A percentile compares a stretch with the other conserved stretches of the same genome.
phyloP scores from a whole-genome alignment of 2,888 invertebrate genomes.

The Pteria penguin region DNA sequence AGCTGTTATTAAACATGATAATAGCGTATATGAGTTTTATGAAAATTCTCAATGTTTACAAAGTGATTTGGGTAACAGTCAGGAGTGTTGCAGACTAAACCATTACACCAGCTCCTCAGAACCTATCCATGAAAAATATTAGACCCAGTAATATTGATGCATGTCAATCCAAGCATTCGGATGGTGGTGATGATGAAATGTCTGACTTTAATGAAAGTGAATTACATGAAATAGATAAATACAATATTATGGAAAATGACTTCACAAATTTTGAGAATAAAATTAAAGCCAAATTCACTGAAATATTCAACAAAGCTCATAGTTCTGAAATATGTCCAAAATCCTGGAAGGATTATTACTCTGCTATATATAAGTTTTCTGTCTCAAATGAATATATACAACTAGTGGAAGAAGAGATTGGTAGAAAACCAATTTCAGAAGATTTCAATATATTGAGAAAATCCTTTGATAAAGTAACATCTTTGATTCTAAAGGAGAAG shows the following conservation, averaged over 20 bases:
- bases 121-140: too few species aligned
- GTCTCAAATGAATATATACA: background rate
- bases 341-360: background rate
- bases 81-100: background rate
- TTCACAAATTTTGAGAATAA: background rate
- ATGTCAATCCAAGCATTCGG: too few species aligned
- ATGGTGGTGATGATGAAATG: conserved; percentile 5
- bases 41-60: background rate
- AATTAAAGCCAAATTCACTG: background rate
- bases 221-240: background rate
- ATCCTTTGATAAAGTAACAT: background rate
- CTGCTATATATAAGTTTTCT: background rate
- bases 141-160: too few species aligned
- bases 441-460: background rate
- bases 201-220: conserved; percentile 16
- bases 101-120: background rate
- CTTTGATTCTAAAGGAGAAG: background rate
- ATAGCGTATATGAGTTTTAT: background rate
- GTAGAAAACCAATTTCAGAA: background rate
- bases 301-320: background rate
- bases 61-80: background rate
- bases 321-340: background rate
- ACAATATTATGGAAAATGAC: background rate
- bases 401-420: background rate
- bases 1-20: conserved; percentile 13